These are phyloP conservation scores for Drymodes brunneopygia DNA, from an alignment of 2,113 vertebrate species.

Conservation along the genomic window DNA sequence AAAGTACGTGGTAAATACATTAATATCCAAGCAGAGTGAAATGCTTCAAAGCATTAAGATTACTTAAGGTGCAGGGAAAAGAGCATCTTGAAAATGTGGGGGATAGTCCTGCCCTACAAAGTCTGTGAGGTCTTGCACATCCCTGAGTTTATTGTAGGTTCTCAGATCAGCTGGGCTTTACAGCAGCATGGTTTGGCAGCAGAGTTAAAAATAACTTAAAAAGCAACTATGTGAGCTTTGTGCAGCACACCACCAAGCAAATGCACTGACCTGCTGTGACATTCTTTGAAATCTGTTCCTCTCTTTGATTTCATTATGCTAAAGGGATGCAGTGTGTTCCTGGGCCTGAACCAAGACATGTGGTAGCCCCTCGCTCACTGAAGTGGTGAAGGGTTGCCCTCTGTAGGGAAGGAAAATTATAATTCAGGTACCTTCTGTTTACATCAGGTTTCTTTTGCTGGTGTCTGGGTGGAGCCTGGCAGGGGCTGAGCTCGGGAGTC, in stretches of 20 bases:
- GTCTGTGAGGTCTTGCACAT: background rate
- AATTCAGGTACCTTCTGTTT: background rate
- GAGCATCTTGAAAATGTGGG: background rate
- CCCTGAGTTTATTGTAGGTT: background rate
- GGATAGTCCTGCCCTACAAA: background rate
- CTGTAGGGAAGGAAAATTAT: constrained; percentile 58
- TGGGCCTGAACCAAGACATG: background rate
- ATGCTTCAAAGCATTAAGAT: background rate
- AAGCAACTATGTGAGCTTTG: background rate
- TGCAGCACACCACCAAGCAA: background rate
- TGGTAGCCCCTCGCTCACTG: background rate
- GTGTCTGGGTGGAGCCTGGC: background rate
- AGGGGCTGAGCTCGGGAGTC: background rate
- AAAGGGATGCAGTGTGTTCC: background rate
- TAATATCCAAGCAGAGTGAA: background rate
- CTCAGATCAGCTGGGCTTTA: background rate
- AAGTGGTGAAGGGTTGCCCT: constrained; percentile 55
- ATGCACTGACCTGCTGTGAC: background rate
- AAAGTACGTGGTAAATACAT: background rate
- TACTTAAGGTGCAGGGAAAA: background rate
- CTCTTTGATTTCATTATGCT: background rate
- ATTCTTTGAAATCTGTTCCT: background rate
- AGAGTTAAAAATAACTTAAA: background rate
- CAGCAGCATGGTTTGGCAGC: background rate
- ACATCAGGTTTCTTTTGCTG: background rate